A percentile compares a stretch with the other conserved stretches of the same genome.
These are phyloP conservation scores for Nomada lathburiana DNA, from an alignment of 2,888 invertebrate species.

Conservation along the genomic window DNA sequence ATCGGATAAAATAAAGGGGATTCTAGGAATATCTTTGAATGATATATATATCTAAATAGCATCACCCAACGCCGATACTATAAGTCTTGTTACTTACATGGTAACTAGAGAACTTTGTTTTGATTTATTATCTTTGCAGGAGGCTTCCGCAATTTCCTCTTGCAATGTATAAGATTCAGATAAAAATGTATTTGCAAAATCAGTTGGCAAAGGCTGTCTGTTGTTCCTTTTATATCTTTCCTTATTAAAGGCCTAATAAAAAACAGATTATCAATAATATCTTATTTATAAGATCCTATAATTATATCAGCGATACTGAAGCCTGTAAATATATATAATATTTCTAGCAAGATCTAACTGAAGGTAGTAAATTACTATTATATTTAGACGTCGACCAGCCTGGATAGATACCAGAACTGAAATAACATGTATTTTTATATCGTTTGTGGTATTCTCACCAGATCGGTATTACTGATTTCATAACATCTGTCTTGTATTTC, in stretches of 20 bases:
- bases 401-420: constrained; percentile 10
- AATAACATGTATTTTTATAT: constrained; percentile 27
- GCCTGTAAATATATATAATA: neutral
- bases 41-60: neutral
- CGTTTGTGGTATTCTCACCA: constrained; percentile 69
- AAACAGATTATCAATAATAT: neutral
- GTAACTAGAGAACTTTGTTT: constrained; percentile 86
- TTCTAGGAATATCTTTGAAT: constrained; percentile 11
- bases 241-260: constrained; percentile 50
- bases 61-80: neutral
- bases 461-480: constrained; percentile 69
- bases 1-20: neutral
- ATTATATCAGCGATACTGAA: neutral
- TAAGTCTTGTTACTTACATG: constrained; percentile 84
- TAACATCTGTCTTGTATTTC: constrained; percentile 70
- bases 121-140: constrained; percentile 64
- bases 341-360: neutral
- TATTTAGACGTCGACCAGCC: too few relatives aligned
- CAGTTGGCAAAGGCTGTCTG: constrained; percentile 24
- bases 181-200: constrained; percentile 42
- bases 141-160: constrained; percentile 22
- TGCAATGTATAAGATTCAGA: constrained; percentile 29
- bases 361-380: neutral
- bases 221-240: constrained; percentile 50
- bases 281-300: neutral